These are phyloP conservation scores for Folsomia candida DNA, from an alignment of 2,888 invertebrate genomes.

Conservation along the genomic window DNA sequence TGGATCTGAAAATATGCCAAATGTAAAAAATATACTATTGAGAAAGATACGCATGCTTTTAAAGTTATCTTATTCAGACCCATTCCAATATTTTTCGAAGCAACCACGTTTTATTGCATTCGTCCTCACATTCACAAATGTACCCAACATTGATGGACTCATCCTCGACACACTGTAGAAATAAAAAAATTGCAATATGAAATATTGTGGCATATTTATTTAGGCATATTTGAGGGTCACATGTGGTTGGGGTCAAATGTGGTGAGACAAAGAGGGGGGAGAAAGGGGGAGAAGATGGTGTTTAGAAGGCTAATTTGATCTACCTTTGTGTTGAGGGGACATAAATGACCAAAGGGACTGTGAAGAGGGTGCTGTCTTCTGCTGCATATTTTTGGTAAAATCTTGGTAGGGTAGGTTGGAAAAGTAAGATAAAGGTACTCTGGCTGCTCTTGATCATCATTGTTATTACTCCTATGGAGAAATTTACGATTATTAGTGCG, in stretches of 20 bases:
- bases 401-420: constrained; percentile 18
- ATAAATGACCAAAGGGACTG: constrained; percentile 11
- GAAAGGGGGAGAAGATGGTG: no score
- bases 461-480: constrained; percentile 1
- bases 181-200: no score
- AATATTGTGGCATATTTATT: no score
- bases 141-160: not conserved
- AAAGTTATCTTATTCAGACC: no score
- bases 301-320: no score
- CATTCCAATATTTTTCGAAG: constrained; percentile 10
- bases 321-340: constrained; percentile 15
- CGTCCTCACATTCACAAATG: constrained; percentile 12
- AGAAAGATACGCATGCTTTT: no score
- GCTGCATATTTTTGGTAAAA: constrained; percentile 7
- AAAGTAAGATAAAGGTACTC: constrained; percentile 24
- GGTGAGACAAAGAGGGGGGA: not conserved
- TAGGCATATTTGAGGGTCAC: no score
- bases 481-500: not conserved
- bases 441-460: constrained; percentile 12
- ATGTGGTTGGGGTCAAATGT: not conserved
- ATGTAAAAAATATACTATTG: not conserved
- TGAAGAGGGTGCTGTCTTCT: constrained; percentile 11
- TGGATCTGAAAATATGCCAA: no score
- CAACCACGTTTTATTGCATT: constrained; percentile 9
- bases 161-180: constrained; percentile 11